These are phyloP conservation scores for Protaetia brevitarsis DNA, from an alignment of 1,140 invertebrate genomes.

Conservation along the genomic window DNA sequence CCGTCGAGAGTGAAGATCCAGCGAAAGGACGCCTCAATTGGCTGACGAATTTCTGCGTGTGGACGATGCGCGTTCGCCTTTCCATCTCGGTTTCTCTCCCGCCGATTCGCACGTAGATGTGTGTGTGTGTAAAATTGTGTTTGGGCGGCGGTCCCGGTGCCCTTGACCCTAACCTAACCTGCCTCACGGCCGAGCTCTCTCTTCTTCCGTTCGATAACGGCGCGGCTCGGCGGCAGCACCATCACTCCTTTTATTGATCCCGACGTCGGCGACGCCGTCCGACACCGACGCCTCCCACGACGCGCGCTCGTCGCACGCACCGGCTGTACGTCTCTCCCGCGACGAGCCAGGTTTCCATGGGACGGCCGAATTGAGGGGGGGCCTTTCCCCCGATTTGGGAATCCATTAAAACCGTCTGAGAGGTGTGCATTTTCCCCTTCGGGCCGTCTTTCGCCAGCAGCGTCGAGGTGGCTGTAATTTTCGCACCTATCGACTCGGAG, in stretches of 20 bases:
- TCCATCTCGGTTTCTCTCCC: too few species aligned
- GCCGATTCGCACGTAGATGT: not conserved
- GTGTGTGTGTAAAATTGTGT: not conserved
- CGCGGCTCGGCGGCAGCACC: not conserved
- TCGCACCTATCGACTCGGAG: not conserved
- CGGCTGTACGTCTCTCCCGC: not conserved
- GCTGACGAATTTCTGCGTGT: too few species aligned
- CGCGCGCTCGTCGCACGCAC: not conserved
- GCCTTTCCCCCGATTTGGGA: not conserved
- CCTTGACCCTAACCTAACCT: conserved; percentile 15
- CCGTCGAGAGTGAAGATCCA: too few species aligned
- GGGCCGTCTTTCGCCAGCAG: not conserved
- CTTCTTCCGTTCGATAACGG: not conserved
- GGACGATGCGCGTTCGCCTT: too few species aligned
- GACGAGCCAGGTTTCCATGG: not conserved
- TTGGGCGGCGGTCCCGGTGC: conserved; percentile 5
- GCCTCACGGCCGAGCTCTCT: conserved; percentile 6
- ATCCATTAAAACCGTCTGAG: conserved; percentile 13
- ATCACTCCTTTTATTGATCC: not conserved
- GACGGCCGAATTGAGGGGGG: not conserved
- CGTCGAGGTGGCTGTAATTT: not conserved
- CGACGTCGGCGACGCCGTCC: not conserved
- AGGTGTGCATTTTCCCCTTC: too few species aligned
- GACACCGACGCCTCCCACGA: not conserved
- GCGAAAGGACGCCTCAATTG: too few species aligned